Percentiles rank a stretch among this genome's conserved stretches.
phyloP scores from a whole-genome alignment of 2,888 invertebrate genomes.

The Lasioglossum figueresi region DNA sequence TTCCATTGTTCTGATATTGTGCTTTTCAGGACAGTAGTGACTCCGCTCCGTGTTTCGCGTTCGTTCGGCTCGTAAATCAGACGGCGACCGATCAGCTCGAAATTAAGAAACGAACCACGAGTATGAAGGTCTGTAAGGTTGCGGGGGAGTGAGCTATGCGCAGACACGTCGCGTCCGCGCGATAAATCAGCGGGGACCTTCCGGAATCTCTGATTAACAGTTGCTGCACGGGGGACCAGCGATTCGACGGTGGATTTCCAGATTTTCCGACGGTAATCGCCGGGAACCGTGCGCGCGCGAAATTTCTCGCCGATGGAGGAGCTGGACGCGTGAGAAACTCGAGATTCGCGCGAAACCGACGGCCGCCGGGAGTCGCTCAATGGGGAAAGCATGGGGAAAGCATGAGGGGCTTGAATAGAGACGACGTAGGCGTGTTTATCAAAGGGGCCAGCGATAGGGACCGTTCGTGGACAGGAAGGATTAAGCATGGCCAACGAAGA shows the following conservation, averaged over 20 bases:
- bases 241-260: conserved; percentile 27
- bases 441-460: not conserved
- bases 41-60: not conserved
- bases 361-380: not conserved
- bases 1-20: not conserved
- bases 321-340: conserved; percentile 22
- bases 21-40: not conserved
- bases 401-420: conserved; percentile 7
- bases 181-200: conserved; percentile 39
- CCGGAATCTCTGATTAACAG: conserved; percentile 49
- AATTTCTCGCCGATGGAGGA: conserved; percentile 23
- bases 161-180: conserved; percentile 16
- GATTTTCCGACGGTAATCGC: conserved; percentile 27
- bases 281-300: not conserved
- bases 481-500: not conserved
- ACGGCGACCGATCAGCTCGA: conserved; percentile 16
- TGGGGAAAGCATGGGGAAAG: conserved; percentile 1
- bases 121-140: not conserved
- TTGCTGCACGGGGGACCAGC: conserved; percentile 10
- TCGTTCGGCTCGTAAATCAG: conserved; percentile 18
- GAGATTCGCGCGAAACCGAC: not conserved
- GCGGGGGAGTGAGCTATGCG: conserved; percentile 14
- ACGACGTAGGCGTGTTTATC: conserved; percentile 16
- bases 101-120: conserved; percentile 36
- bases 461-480: not conserved